Conservation (phyloP, 2,113 vertebrate species). For the Daboia siamensis region DNA sequence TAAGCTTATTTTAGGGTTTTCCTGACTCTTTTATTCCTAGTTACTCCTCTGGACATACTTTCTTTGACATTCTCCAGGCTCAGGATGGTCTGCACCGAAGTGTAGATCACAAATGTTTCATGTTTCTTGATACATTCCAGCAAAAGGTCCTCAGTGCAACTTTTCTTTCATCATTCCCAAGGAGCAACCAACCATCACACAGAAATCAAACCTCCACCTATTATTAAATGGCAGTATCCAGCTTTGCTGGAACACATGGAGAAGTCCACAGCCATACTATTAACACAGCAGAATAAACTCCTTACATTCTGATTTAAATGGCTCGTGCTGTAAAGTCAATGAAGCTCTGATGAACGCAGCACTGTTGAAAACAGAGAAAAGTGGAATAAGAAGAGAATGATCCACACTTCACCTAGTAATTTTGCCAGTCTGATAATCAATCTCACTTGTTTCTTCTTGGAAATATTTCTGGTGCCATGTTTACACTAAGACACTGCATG, state of each 20-base stretch:
- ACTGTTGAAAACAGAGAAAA: background rate
- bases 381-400: background rate
- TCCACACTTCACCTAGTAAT: rapidly evolving
- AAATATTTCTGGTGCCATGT: background rate
- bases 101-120: background rate
- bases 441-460: background rate
- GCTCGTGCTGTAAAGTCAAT: background rate
- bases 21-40: background rate
- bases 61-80: background rate
- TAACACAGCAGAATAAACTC: background rate
- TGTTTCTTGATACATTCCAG: background rate
- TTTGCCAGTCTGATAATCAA: constrained; percentile 33
- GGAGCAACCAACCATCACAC: background rate
- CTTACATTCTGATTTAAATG: background rate
- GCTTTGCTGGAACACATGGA: background rate
- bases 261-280: background rate
- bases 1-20: background rate
- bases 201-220: background rate
- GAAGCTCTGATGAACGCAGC: background rate
- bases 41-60: background rate
- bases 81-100: background rate
- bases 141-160: background rate
- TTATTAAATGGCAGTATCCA: background rate
- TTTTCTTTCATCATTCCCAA: background rate
- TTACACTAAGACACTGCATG: background rate